Conservation (phyloP, 2,113 vertebrate species). For the Progne subis region DNA sequence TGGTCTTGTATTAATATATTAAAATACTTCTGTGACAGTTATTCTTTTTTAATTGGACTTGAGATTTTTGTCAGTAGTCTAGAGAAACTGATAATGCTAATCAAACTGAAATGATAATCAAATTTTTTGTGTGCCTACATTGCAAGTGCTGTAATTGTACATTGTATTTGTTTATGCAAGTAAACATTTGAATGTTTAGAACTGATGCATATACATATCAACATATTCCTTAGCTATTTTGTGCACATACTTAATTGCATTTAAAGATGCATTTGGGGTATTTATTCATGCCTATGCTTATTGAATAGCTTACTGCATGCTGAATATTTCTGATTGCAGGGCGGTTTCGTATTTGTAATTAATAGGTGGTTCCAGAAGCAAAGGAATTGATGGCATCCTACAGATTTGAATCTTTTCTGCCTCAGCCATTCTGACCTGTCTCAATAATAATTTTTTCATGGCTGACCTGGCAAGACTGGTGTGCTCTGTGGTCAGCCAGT, state of each 20-base stretch:
- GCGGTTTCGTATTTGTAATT: background rate
- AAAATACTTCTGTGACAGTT: background rate
- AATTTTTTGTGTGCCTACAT: background rate
- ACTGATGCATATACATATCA: background rate
- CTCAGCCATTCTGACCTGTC: background rate
- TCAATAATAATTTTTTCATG: background rate
- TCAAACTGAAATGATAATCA: background rate
- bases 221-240: slow-evolving; percentile 1
- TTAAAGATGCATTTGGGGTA: slow-evolving; percentile 12
- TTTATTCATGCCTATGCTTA: background rate
- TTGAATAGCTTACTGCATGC: background rate
- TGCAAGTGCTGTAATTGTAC: background rate
- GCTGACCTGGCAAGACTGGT: background rate
- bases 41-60: background rate
- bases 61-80: background rate
- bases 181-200: slow-evolving; percentile 23
- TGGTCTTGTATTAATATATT: background rate
- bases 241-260: background rate
- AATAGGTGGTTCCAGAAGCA: background rate
- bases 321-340: slow-evolving; percentile 1
- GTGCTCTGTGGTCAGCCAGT: background rate
- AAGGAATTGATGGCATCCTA: background rate
- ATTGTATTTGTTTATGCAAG: background rate
- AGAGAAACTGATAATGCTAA: background rate
- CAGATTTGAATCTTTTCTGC: background rate